phyloP scores from a whole-genome alignment of 1,140 invertebrate species.

The Chymomyza costata region DNA sequence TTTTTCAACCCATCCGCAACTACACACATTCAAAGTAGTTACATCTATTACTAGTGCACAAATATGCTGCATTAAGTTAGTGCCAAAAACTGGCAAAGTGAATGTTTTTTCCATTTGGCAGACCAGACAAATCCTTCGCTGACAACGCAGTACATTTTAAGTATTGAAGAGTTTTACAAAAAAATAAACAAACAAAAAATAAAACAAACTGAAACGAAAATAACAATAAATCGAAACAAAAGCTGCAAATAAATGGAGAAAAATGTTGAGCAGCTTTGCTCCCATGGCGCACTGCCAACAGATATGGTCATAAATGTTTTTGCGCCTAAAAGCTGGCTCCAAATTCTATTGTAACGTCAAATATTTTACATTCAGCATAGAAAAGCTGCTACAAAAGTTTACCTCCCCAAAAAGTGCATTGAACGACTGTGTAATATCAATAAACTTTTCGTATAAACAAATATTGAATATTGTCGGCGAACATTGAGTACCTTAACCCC shows the following conservation, averaged over 20 bases:
- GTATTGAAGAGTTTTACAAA: constrained; percentile 67
- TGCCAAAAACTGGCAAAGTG: constrained; percentile 49
- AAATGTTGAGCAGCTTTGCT: constrained; percentile 43
- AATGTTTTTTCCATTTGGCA: constrained; percentile 60
- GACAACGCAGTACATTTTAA: constrained; percentile 63
- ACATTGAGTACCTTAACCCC: too few species aligned
- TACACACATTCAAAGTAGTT: too few species aligned
- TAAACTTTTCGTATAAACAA: constrained; percentile 41
- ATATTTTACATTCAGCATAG: constrained; percentile 39
- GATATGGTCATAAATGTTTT: constrained; percentile 29
- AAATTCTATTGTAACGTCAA: constrained; percentile 44
- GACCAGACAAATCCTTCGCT: constrained; percentile 60
- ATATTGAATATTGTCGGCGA: constrained; percentile 7
- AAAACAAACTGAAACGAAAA: too few species aligned
- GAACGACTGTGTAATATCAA: constrained; percentile 39
- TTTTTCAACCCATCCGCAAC: too few species aligned
- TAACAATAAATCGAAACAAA: constrained; percentile 52
- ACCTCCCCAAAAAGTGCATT: constrained; percentile 55
- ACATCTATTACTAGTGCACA: too few species aligned
- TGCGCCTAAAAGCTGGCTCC: constrained; percentile 22
- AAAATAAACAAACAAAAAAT: too few species aligned
- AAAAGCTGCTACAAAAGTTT: constrained; percentile 48
- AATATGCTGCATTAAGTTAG: too few species aligned
- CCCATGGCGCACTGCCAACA: constrained; percentile 55
- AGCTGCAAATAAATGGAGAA: constrained; percentile 42